Evolutionary conservation across 2,113 vertebrate genomes (phyloP).

Genomic region (Nerophis lumbriciformis): DNA sequence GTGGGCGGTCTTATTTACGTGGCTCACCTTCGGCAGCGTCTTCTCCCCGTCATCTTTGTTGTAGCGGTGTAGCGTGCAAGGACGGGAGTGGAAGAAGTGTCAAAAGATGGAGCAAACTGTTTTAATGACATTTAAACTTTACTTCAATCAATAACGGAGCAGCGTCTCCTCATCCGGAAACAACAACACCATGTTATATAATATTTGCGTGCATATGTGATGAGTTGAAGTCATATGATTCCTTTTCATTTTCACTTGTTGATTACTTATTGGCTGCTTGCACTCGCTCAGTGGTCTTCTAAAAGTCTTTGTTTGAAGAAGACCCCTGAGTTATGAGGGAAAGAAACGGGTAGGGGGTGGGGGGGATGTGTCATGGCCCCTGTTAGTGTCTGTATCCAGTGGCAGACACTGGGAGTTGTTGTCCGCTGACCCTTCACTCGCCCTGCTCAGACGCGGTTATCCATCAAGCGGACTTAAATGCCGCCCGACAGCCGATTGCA

Average conservation of each 20-base stretch:
- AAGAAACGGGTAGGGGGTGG: constrained; percentile 28
- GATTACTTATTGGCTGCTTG: constrained; percentile 10
- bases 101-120: too few species aligned
- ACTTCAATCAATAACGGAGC: too few species aligned
- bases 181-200: too few species aligned
- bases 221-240: constrained; percentile 26
- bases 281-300: constrained; percentile 2
- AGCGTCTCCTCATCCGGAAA: too few species aligned
- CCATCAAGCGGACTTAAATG: constrained; percentile 53
- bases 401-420: constrained; percentile 43
- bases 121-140: too few species aligned
- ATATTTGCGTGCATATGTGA: constrained; percentile 19
- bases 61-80: too few species aligned
- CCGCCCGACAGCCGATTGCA: constrained; percentile 38
- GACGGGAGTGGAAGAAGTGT: too few species aligned
- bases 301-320: constrained; percentile 49
- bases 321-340: constrained; percentile 58
- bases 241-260: not conserved
- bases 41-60: too few species aligned
- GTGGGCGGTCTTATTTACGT: too few species aligned
- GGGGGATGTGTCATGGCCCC: constrained; percentile 52
- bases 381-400: constrained; percentile 61
- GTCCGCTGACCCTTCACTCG: constrained; percentile 54
- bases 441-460: constrained; percentile 46
- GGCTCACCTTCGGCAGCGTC: too few species aligned